A percentile compares a stretch with the other conserved stretches of the same genome.
Evolutionary conservation across 2,113 vertebrate species (phyloP).

Genomic region (Lipophrys pholis): DNA sequence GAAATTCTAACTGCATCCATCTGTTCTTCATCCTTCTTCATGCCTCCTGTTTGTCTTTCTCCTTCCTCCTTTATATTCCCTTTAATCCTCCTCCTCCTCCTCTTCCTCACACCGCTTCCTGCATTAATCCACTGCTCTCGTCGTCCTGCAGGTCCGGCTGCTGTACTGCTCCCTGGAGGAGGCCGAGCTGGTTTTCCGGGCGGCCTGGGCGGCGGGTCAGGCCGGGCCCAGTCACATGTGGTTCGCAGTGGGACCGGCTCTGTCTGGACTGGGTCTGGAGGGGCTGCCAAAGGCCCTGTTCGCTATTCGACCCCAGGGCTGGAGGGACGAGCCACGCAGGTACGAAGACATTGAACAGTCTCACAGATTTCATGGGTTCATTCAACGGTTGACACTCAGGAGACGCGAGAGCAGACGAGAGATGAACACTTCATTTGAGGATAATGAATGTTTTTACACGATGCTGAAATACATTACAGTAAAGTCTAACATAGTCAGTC

Average conservation of each 20-base stretch:
- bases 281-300: constrained; percentile 90
- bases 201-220: constrained; percentile 88
- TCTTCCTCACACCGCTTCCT: neutral
- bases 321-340: constrained; percentile 90
- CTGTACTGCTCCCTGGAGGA: constrained; percentile 94
- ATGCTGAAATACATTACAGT: too few relatives aligned
- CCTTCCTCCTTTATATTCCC: neutral
- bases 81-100: too few relatives aligned
- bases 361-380: neutral
- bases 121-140: neutral
- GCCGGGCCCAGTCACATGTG: constrained; percentile 92
- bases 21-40: neutral
- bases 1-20: neutral
- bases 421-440: too few relatives aligned
- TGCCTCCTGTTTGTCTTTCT: neutral
- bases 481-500: too few relatives aligned
- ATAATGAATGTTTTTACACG: too few relatives aligned
- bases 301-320: constrained; percentile 91
- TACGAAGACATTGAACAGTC: neutral
- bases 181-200: constrained; percentile 88
- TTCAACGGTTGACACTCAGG: too few relatives aligned
- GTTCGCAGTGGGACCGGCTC: constrained; percentile 91
- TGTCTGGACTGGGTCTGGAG: constrained; percentile 87
- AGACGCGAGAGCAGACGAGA: too few relatives aligned
- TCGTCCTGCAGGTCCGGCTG: constrained; percentile 84